Evolutionary conservation across 2,113 vertebrate species (phyloP).

Genomic region (Dicaeum eximium): DNA sequence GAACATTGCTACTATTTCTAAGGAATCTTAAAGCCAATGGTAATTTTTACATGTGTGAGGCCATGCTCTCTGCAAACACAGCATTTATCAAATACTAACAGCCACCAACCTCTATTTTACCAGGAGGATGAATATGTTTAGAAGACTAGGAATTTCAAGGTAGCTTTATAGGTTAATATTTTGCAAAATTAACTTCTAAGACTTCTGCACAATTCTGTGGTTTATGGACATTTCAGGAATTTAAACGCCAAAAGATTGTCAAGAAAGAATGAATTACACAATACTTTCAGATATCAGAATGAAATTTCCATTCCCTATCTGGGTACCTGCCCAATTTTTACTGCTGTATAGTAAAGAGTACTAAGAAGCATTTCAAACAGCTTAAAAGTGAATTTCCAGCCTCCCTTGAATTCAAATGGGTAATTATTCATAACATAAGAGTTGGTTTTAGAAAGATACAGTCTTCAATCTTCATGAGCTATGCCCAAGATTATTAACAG

Average conservation of each 20-base stretch:
- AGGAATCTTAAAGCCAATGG: neutral
- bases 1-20: neutral
- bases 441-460: neutral
- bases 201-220: constrained; percentile 56
- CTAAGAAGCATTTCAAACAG: constrained; percentile 45
- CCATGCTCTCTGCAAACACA: neutral
- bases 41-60: neutral
- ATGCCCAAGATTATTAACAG: neutral
- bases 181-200: constrained; percentile 58
- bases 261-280: constrained; percentile 53
- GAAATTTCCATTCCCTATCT: constrained; percentile 59
- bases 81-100: neutral
- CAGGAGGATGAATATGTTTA: neutral
- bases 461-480: constrained; percentile 14
- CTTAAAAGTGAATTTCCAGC: constrained; percentile 54
- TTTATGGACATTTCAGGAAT: constrained; percentile 64
- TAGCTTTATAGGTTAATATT: constrained; percentile 29
- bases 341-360: constrained; percentile 20
- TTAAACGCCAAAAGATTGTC: constrained; percentile 39
- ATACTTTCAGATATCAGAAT: constrained; percentile 56
- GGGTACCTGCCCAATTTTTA: constrained; percentile 48
- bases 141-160: neutral
- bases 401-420: constrained; percentile 55
- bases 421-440: constrained; percentile 54
- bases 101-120: neutral